phyloP scores from a whole-genome alignment of 1,140 invertebrate species.

The Leptopilina clavipes region DNA sequence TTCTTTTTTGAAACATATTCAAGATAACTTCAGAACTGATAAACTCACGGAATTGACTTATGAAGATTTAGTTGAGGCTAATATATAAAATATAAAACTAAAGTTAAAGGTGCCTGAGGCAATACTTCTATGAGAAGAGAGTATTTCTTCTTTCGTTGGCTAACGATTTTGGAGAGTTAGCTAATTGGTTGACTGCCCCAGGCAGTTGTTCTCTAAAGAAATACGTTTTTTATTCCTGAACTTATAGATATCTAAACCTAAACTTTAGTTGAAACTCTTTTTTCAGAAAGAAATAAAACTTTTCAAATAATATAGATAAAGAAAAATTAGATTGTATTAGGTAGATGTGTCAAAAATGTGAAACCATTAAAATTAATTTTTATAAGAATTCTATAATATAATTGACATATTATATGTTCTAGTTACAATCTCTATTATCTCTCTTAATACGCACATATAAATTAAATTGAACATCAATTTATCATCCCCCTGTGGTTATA shows the following conservation, averaged over 20 bases:
- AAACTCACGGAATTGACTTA: background rate
- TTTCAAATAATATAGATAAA: too few species aligned
- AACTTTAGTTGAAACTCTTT: conserved; percentile 24
- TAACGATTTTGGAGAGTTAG: conserved; percentile 58
- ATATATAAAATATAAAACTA: conserved; percentile 22
- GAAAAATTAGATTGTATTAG: too few species aligned
- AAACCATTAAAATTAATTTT: too few species aligned
- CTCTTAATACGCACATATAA: too few species aligned
- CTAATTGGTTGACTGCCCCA: conserved; percentile 66
- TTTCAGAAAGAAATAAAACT: conserved; percentile 6
- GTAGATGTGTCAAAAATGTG: too few species aligned
- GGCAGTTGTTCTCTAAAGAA: conserved; percentile 58
- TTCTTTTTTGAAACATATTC: background rate
- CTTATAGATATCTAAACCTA: conserved; percentile 37
- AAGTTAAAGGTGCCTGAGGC: conserved; percentile 41
- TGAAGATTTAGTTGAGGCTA: conserved; percentile 2
- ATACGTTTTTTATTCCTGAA: conserved; percentile 47
- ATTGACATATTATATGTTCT: too few species aligned
- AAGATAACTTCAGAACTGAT: background rate
- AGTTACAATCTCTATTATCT: too few species aligned
- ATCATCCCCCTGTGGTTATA: too few species aligned
- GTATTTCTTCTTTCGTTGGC: conserved; percentile 43
- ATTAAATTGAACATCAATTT: too few species aligned
- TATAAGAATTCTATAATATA: too few species aligned
- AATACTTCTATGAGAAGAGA: conserved; percentile 30